Evolutionary conservation across 2,888 invertebrate genomes (phyloP), one percentile per base, ranked within the genome.

Genomic region (Dynastes grantii): DNA sequence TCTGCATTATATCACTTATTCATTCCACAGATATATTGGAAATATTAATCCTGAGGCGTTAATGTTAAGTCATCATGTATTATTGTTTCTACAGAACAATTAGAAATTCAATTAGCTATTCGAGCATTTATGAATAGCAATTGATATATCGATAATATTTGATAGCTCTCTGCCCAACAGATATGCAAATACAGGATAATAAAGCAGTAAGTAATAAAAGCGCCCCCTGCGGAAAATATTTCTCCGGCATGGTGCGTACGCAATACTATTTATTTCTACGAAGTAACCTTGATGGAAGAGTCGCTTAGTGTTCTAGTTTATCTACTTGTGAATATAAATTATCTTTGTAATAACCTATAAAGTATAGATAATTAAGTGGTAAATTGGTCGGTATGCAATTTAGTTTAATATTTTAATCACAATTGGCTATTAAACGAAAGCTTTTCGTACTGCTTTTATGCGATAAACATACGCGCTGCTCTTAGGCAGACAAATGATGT

Each of bases 211-310:
- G 65, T 76, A 53, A 77, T 81, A 81, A 81, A 81, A 76, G 68
- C 79, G 77, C 81, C 80, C 77, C 81, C 81, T 79, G 80, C 76
- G 49, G 80, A 40, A 79, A 79, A 68, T 78, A 55, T 53, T 70
- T 29, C 11, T 51, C n/a, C 29, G 8, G 45, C 45, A 1, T 8
- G 45, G 8, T 11, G 51, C 8, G 53, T 29, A 2, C 6, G n/a
- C 22, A 45, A 45, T 45, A 45, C 0, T 45, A 45, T 45, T 45
- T 45, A 45, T 45, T 45, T 45, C 11, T 11, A 45, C 11, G 11
- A 8, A 45, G 45, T 45, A 45, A 45, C 45, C 45, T 45, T 45
- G 45, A 45, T 45, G 11, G 45, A 45, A 45, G 45, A 45, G 11
- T 45, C 11, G 11, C 45, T 11, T 5, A 37, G 11, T 11, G 45